A percentile compares a stretch with the other conserved stretches of the same genome.
phyloP scores from a whole-genome alignment of 2,797 vertebrate genomes.

The Kryptolebias ocellatus region DNA sequence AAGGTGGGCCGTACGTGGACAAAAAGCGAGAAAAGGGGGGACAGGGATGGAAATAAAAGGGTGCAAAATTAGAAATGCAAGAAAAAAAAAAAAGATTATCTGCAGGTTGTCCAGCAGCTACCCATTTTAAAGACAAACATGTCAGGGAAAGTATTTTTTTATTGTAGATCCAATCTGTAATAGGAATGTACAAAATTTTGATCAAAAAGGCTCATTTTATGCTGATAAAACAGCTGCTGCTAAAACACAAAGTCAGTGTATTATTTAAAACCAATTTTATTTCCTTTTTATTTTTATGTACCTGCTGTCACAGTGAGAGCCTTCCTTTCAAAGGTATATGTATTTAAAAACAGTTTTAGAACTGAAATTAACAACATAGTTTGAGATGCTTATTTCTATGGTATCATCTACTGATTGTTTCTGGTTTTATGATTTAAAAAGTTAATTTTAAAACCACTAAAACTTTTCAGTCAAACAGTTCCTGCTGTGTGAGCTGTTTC shows the following conservation, averaged over 20 bases:
- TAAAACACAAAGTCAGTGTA: slow-evolving; percentile 1
- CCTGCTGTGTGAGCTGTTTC: too few species aligned
- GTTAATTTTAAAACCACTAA: too few species aligned
- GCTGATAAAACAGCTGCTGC: slow-evolving; percentile 16
- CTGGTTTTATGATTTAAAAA: too few species aligned
- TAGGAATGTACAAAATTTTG: slow-evolving; percentile 53
- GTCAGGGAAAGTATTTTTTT: slow-evolving; percentile 58
- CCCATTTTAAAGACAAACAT: slow-evolving; percentile 74
- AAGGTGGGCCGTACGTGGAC: slow-evolving; percentile 27
- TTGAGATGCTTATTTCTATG: too few species aligned
- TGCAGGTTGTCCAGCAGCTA: slow-evolving; percentile 53
- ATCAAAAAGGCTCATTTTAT: slow-evolving; percentile 38
- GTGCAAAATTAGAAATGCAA: slow-evolving; percentile 16
- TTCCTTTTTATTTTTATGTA: slow-evolving; percentile 17
- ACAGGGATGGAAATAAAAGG: slow-evolving; percentile 15
- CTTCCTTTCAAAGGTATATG: too few species aligned
- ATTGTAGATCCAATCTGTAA: slow-evolving; percentile 65
- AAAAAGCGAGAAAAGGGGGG: background rate
- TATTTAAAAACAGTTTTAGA: too few species aligned
- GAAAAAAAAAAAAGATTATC: slow-evolving; percentile 31
- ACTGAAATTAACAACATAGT: too few species aligned
- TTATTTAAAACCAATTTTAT: background rate
- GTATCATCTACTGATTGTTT: too few species aligned
- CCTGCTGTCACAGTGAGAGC: slow-evolving; percentile 7
- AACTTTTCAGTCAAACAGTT: too few species aligned